Percentiles rank a stretch among this genome's conserved stretches.
phyloP scores from a whole-genome alignment of 2,113 vertebrate genomes.

The Ophiodon elongatus region DNA sequence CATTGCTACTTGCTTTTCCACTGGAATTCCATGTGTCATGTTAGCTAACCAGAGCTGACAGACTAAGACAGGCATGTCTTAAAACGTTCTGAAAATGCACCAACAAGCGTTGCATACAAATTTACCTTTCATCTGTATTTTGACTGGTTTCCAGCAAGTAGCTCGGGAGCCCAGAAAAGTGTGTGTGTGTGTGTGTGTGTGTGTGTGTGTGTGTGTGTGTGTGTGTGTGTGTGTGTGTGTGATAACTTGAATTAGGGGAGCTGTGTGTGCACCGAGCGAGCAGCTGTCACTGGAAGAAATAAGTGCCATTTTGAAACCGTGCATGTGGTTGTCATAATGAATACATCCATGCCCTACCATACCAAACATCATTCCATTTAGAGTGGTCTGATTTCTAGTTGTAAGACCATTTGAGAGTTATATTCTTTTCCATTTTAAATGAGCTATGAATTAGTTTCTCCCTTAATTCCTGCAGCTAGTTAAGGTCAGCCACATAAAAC shows the following conservation, averaged over 20 bases:
- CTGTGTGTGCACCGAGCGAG: no score
- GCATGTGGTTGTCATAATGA: neutral
- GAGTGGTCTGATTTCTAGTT: no score
- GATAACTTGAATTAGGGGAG: neutral
- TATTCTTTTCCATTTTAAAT: neutral
- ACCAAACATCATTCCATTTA: neutral
- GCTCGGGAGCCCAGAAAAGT: neutral
- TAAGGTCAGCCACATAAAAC: neutral
- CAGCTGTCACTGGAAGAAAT: neutral
- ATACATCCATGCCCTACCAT: neutral
- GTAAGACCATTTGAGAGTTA: no score
- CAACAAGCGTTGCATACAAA: neutral
- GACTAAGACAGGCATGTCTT: neutral
- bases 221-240: no score
- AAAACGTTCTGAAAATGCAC: neutral
- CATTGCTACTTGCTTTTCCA: conserved; percentile 2
- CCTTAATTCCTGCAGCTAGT: neutral
- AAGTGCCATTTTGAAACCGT: neutral
- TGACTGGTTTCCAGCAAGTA: neutral
- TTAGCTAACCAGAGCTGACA: conserved; percentile 16
- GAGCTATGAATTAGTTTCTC: neutral
- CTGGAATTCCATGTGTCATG: neutral
- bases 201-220: neutral
- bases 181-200: neutral
- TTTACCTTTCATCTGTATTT: conserved; percentile 2